Base-by-base conservation (phyloP, 1,140 invertebrate species). In the Caerostris extrusa region DNA sequence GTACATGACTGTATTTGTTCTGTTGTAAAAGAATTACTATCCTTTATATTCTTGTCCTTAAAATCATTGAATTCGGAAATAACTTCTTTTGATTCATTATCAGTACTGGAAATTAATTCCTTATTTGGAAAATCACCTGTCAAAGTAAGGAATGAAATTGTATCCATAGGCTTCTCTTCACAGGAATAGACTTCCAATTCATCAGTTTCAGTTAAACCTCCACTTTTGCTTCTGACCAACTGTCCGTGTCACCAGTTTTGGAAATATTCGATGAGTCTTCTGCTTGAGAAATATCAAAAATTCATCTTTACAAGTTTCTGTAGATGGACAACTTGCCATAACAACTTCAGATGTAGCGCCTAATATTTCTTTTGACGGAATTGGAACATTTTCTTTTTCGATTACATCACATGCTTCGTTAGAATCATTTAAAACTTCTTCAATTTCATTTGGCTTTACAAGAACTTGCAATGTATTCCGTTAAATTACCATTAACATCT, bases 401-500 rank as follows among this genome's bases (percentile, higher is more conserved):
- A n/a, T 10, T 10, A 56, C 7, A 8, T n/a, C 17, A 34, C 17
- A n/a, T 3, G 3, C 7, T 19, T 85, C 19, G 7, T 82, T 19
- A 6, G 34, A 34, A 34, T 14, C 55, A 19, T 7, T 85, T 77
- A 8, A 19, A 77, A 53, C 34, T 12, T 58, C n/a, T 57, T 85
- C 83, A 12, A 3, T 7, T 7, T 7, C 19, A 19, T 57, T 56
- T 34, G 19, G 6, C 5, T 3, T n/a, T 12, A 12, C 3, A 5
- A 12, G 86, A 64, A 53, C 34, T 57, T 53, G 8, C 50, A 12
- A 53, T 61, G 55, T 10, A 53, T 2, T 34, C 86, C 19, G 88
- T 71, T 69, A 90, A 56, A 90, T 90, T 90, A 8, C 88, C 88
- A 90, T 90, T 90, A 5, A 90, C 50, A 58, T 90, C 88, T 71